Percentiles rank a stretch among this genome's conserved stretches.
Evolutionary conservation across 2,888 invertebrate genomes (phyloP).

Genomic region (Escarpia spicata): DNA sequence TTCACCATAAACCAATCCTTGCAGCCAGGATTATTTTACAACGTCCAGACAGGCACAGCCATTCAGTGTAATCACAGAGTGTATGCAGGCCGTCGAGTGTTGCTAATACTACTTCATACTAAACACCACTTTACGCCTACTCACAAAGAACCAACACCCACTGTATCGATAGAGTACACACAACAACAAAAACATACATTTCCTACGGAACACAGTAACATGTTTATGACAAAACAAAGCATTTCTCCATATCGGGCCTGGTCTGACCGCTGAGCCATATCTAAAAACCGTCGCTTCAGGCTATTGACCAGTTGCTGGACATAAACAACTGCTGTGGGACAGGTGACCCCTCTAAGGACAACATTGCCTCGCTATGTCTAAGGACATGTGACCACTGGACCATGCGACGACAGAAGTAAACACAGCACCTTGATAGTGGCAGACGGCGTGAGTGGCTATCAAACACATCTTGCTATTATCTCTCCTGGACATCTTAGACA

Average conservation of each 20-base stretch:
- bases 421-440: background rate
- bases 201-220: background rate
- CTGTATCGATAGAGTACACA: background rate
- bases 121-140: background rate
- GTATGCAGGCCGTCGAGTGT: background rate
- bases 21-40: background rate
- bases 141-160: background rate
- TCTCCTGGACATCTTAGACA: background rate
- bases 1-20: background rate
- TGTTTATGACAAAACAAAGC: conserved; percentile 1
- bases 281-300: background rate
- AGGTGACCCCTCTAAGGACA: background rate
- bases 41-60: background rate
- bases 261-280: background rate
- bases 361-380: background rate
- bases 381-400: background rate
- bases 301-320: background rate
- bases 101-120: background rate
- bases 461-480: background rate
- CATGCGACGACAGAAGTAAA: background rate
- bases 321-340: background rate
- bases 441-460: background rate
- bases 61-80: background rate
- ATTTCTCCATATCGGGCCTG: background rate
- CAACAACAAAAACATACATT: background rate